Base-by-base conservation (phyloP, 1,140 invertebrate species). In the Hycleus cichorii region DNA sequence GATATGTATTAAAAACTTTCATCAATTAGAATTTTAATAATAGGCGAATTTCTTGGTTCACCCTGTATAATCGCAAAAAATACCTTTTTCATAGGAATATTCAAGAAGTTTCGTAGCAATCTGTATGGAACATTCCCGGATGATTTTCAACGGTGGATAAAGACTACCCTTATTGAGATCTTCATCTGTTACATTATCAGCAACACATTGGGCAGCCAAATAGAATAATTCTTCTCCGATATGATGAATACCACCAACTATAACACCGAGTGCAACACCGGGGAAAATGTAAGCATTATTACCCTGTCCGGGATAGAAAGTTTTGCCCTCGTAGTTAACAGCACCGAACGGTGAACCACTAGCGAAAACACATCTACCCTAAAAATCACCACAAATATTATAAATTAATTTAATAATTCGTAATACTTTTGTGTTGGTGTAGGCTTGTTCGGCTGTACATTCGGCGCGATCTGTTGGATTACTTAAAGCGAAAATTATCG, bases 221-320 rank as follows among this genome's bases (percentile, higher is more conserved):
- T 97, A 77, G 78, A 97, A 97, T 66, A 95, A 81, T 64, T 90
- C 87, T 68, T 97, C 91, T 0, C 83, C 85, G 66, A 97, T 95
- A 69, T 92, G 90, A 68, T 93, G 88, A 6, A 92, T 89, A 39
- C 89, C 87, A 0, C 89, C 87, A 5, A 84, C 83, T 49, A 97
- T 91, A 10, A 95, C 90, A 12, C 92, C 95, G 3, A 97, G 78
- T 18, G 92, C 93, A 1, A 97, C 84, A 44, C 92, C 93, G 1
- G 95, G 95, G 77, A 97, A 97, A 59, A 97, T 96, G 75, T 97
- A 97, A 0, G 95, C 90, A 73, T 97, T 97, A 76, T 97, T 97
- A 47, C 94, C 93, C 75, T 97, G 95, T 0, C 95, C 95, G 0
- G 95, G 90, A 59, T 87, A 82, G 72, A 83, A 95, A 3, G 83